Conservation (phyloP, 2,113 vertebrate genomes). For the Hippocampus barbouri region DNA sequence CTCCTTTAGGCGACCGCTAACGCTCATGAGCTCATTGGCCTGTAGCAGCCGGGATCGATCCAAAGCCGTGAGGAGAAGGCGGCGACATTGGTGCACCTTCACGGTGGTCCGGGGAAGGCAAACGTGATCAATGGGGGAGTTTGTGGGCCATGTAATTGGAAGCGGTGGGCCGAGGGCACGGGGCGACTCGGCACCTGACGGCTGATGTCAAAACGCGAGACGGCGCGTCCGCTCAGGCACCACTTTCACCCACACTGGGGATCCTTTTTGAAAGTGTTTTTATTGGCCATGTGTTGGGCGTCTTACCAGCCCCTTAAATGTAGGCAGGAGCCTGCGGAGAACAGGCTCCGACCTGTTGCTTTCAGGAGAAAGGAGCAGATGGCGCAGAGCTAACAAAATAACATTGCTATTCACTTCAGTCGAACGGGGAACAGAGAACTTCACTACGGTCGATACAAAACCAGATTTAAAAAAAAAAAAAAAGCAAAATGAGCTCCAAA, state of each 20-base stretch:
- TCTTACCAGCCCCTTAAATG: not conserved
- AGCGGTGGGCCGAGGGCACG: conserved; percentile 40
- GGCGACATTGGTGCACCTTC: conserved; percentile 34
- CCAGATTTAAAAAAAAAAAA: not conserved
- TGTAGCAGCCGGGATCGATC: conserved; percentile 44
- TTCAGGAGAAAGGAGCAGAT: conserved; percentile 16
- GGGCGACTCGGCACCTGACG: conserved; percentile 52
- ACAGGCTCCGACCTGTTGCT: conserved; percentile 8
- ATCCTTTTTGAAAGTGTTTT: not conserved
- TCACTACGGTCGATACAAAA: not conserved
- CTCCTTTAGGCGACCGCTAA: not conserved
- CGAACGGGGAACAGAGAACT: not conserved
- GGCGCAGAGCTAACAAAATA: not conserved
- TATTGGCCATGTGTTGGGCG: not conserved
- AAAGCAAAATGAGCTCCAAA: not conserved
- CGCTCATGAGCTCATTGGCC: conserved; percentile 18
- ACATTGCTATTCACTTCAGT: not conserved
- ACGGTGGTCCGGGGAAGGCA: conserved; percentile 21
- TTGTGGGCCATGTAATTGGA: conserved; percentile 62
- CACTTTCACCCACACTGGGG: conserved; percentile 6
- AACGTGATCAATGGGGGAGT: conserved; percentile 50
- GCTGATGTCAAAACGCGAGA: conserved; percentile 61
- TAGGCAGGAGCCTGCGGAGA: not conserved
- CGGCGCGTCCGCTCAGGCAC: conserved; percentile 30
- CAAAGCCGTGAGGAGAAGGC: conserved; percentile 15